A percentile compares a stretch with the other conserved stretches of the same genome.
phyloP scores from a whole-genome alignment of 2,888 invertebrate species.

The Protodeltote pygarga region DNA sequence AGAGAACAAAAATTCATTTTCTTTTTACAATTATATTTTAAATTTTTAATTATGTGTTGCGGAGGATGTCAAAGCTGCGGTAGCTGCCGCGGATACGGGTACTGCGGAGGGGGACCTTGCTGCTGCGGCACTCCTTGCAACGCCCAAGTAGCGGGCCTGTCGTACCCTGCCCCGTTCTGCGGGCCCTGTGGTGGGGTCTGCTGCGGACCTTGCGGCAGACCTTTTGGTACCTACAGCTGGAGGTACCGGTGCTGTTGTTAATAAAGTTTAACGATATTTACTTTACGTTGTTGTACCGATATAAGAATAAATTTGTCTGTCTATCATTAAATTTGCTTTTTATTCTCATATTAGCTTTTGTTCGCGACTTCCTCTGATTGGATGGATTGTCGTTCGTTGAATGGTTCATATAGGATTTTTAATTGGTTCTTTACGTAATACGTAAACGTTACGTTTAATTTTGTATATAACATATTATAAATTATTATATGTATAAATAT shows the following conservation, averaged over 20 bases:
- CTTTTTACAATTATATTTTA: neutral
- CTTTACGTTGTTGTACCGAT: neutral
- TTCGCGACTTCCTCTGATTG: no score
- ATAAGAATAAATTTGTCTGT: no score
- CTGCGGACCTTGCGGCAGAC: slow-evolving; percentile 61
- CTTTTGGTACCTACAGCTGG: slow-evolving; percentile 76
- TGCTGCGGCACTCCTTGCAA: slow-evolving; percentile 65
- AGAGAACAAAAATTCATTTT: slow-evolving; percentile 20
- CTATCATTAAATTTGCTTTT: neutral
- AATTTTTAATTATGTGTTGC: slow-evolving; percentile 26
- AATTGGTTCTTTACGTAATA: no score
- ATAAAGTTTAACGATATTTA: slow-evolving; percentile 17
- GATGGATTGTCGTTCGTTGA: no score
- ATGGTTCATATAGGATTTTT: no score
- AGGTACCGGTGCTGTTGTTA: slow-evolving; percentile 57
- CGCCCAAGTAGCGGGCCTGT: slow-evolving; percentile 64
- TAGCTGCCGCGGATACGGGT: slow-evolving; percentile 20
- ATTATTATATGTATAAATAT: no score
- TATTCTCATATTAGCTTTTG: no score
- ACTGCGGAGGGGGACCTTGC: slow-evolving; percentile 37
- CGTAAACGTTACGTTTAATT: no score
- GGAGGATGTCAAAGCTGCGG: slow-evolving; percentile 29
- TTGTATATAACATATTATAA: no score
- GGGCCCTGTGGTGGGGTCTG: slow-evolving; percentile 62
- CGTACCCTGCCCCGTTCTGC: slow-evolving; percentile 64